phyloP scores from a whole-genome alignment of 2,797 vertebrate genomes.

The Sebastes vulpes region DNA sequence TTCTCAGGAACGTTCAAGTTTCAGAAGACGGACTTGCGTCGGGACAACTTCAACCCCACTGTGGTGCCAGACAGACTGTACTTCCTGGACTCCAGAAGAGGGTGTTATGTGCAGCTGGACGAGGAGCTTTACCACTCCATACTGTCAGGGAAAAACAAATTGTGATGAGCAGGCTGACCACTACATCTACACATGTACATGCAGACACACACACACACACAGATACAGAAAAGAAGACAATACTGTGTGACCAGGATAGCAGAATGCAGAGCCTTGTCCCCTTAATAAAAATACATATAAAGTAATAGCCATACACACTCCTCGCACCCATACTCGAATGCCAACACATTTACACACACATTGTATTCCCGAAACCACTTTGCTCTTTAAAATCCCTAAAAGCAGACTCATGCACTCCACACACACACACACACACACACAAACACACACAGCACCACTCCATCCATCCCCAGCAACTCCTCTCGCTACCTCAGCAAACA shows the following conservation, averaged over 20 bases:
- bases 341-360: slow-evolving; percentile 25
- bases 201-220: slow-evolving; percentile 5
- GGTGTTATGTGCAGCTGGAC: slow-evolving; percentile 87
- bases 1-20: slow-evolving; percentile 95
- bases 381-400: slow-evolving; percentile 34
- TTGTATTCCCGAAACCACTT: slow-evolving; percentile 22
- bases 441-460: slow-evolving; percentile 18
- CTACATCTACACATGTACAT: slow-evolving; percentile 27
- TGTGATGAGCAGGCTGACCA: slow-evolving; percentile 82
- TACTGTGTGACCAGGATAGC: slow-evolving; percentile 38
- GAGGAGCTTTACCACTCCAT: slow-evolving; percentile 87
- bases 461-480: slow-evolving; percentile 50
- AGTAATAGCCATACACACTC: slow-evolving; percentile 66
- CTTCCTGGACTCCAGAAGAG: slow-evolving; percentile 92
- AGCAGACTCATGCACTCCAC: slow-evolving; percentile 24
- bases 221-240: slow-evolving; percentile 12
- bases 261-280: slow-evolving; percentile 29
- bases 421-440: background rate
- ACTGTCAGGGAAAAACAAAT: slow-evolving; percentile 92
- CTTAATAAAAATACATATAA: slow-evolving; percentile 24
- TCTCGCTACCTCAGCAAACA: slow-evolving; percentile 82
- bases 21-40: slow-evolving; percentile 94
- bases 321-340: slow-evolving; percentile 4
- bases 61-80: slow-evolving; percentile 91
- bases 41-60: slow-evolving; percentile 89